phyloP scores from a whole-genome alignment of 2,113 vertebrate species.

The Oreochromis niloticus region DNA sequence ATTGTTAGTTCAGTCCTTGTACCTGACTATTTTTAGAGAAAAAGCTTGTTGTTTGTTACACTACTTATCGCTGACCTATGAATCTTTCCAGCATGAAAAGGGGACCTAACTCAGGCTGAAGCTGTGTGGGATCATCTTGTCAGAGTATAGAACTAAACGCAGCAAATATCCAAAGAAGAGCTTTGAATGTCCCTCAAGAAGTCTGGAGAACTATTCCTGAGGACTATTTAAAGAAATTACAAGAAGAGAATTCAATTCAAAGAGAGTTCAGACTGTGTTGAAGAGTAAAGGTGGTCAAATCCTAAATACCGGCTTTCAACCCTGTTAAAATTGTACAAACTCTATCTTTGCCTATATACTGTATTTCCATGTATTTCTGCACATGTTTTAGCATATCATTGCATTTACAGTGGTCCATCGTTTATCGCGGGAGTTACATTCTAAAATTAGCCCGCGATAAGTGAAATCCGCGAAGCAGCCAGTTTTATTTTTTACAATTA shows the following conservation, averaged over 20 bases:
- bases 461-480: neutral
- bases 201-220: neutral
- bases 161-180: neutral
- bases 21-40: neutral
- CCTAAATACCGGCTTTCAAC: neutral
- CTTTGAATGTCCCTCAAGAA: neutral
- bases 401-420: neutral
- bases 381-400: neutral
- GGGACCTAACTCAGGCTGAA: neutral
- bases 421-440: neutral
- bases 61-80: neutral
- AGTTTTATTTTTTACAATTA: neutral
- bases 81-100: neutral
- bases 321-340: neutral
- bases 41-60: rapidly evolving
- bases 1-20: neutral
- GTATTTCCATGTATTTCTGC: neutral
- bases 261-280: neutral
- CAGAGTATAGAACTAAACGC: neutral
- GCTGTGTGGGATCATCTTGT: neutral
- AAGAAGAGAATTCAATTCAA: neutral
- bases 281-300: neutral
- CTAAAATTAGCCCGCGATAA: neutral
- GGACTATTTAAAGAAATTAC: neutral
- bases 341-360: neutral